A percentile compares a stretch with the other conserved stretches of the same genome.
phyloP scores from a whole-genome alignment of 2,888 invertebrate genomes.

The Diarsia brunnea region DNA sequence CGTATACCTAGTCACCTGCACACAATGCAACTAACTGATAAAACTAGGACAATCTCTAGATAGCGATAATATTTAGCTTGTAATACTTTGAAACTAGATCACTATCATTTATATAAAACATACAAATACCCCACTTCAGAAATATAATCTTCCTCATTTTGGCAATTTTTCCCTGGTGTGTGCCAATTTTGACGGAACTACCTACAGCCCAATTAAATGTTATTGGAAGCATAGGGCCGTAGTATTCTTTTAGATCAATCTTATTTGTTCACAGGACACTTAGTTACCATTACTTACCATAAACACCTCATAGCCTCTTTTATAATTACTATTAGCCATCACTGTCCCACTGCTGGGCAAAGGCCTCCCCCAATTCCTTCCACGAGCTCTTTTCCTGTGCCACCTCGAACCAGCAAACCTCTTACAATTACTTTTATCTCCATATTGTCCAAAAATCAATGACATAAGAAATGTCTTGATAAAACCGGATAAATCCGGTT shows the following conservation, averaged over 20 bases:
- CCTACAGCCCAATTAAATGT: neutral
- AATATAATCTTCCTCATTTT: neutral
- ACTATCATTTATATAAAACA: neutral
- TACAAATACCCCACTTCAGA: no score
- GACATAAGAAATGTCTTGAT: neutral
- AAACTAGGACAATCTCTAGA: neutral
- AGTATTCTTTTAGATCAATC: neutral
- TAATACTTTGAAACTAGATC: conserved; percentile 1
- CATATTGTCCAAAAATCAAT: no score
- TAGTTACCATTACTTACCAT: no score
- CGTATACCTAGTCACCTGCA: neutral
- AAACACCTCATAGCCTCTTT: no score
- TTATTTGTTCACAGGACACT: no score
- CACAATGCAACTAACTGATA: neutral
- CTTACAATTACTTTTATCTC: no score
- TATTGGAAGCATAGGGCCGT: neutral
- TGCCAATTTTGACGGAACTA: neutral
- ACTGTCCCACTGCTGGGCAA: no score
- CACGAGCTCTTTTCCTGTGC: no score
- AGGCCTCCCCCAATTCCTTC: no score
- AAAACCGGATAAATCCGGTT: neutral
- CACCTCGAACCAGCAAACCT: no score
- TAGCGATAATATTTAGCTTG: conserved; percentile 2
- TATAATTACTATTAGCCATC: no score
- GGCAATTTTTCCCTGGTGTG: neutral